These are phyloP conservation scores for Arnoldichthys spilopterus DNA, from an alignment of 2,797 vertebrate species.

Conservation along the genomic window DNA sequence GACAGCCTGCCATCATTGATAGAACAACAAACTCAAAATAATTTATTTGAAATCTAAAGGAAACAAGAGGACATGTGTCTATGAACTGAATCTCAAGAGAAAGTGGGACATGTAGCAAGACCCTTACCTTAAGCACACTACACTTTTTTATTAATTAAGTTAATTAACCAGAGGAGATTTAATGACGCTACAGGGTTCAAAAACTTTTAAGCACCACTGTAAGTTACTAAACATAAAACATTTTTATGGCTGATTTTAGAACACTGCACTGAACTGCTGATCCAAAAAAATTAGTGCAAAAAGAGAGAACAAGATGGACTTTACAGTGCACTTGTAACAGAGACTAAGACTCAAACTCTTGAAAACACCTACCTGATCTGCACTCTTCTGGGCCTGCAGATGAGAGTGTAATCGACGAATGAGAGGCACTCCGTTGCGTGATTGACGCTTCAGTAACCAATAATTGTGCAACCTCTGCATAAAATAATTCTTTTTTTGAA, in stretches of 20 bases:
- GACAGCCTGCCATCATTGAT: too few species aligned
- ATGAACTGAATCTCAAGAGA: too few species aligned
- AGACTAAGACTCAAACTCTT: neutral
- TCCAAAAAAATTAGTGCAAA: neutral
- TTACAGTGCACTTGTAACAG: neutral
- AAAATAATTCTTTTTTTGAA: conserved; percentile 89
- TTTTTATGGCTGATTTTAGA: neutral
- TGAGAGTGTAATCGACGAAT: conserved; percentile 87
- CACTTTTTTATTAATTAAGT: too few species aligned
- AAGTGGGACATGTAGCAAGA: too few species aligned
- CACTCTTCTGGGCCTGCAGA: conserved; percentile 82
- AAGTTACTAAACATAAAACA: neutral
- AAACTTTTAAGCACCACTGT: too few species aligned
- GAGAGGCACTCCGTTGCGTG: conserved; percentile 87
- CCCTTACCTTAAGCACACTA: too few species aligned
- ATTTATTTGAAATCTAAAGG: too few species aligned
- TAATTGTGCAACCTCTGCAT: conserved; percentile 89
- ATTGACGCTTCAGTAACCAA: conserved; percentile 89
- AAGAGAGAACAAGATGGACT: neutral
- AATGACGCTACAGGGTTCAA: neutral
- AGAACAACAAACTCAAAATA: too few species aligned
- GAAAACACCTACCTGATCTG: conserved; percentile 78
- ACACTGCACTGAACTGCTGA: neutral
- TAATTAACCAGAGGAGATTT: too few species aligned
- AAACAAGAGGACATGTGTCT: too few species aligned